A percentile compares a stretch with the other conserved stretches of the same genome.
phyloP scores from a whole-genome alignment of 2,888 invertebrate genomes.

The Eristalis intricaria region DNA sequence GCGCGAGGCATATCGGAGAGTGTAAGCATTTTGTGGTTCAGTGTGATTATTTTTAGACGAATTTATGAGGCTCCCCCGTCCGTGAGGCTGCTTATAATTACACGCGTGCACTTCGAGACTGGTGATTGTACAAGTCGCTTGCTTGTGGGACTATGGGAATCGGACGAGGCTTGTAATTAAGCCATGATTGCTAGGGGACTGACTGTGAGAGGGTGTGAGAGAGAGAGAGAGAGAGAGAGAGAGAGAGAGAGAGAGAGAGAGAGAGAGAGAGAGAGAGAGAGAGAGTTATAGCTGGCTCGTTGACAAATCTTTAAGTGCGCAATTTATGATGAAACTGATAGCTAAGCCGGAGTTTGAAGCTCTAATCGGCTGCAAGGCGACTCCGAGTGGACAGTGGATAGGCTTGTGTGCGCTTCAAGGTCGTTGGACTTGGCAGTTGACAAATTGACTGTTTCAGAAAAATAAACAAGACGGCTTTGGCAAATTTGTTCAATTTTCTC shows the following conservation, averaged over 20 bases:
- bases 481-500: not conserved
- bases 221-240: not conserved
- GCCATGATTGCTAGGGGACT: not conserved
- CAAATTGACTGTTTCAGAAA: too few relatives aligned
- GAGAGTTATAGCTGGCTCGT: not conserved
- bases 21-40: conserved; percentile 54
- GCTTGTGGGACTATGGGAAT: not conserved
- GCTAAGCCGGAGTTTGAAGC: not conserved
- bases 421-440: not conserved
- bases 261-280: not conserved
- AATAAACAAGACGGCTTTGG: not conserved
- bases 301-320: not conserved
- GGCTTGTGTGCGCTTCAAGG: not conserved
- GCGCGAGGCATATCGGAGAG: conserved; percentile 1
- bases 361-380: not conserved
- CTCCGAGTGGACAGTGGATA: not conserved
- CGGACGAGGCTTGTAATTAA: not conserved
- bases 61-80: conserved; percentile 53
- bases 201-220: not conserved
- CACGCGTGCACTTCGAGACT: conserved; percentile 15
- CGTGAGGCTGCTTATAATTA: conserved; percentile 35
- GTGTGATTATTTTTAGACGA: conserved; percentile 53
- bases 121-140: not conserved
- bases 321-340: not conserved
- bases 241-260: not conserved